Evolutionary conservation across 2,113 vertebrate genomes (phyloP), one percentile per base, ranked within the genome.

Genomic region (Asarcornis scutulata): DNA sequence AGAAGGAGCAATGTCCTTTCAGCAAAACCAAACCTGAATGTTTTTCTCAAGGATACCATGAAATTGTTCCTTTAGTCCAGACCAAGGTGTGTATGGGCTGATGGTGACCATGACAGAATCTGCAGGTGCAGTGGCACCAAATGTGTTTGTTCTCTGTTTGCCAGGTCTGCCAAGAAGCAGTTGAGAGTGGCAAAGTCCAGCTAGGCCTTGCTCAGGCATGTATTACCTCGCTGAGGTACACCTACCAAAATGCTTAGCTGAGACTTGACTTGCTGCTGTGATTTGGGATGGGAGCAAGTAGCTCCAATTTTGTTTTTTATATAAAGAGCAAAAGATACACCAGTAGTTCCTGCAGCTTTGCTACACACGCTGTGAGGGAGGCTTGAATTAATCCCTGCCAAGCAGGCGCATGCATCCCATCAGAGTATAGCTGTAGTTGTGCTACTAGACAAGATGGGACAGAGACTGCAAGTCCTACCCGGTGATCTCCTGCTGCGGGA

Each of bases 401-500:
- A 59, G 16, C 36, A 44, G 38, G 9, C 55, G 23, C 15, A 6
- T 48, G 27, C 0, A 1, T 84, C 62, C 46, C 26, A 12, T 20
- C 32, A 46, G 88, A n/a, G 34, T 13, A n/a, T 7, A 53, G 23
- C 44, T 62, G 17, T 12, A 44, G 58, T 36, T 80, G n/a, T 86
- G 78, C n/a, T 89, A 46, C 50, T 62, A 34, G 72, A 36, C 8
- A 15, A 16, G 63, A 5, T 1, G 23, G 38, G 17, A 23, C 1
- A 29, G 68, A n/a, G 63, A 26, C 36, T 69, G 59, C 36, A 42
- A 17, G 44, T 0, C 0, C 17, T 25, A 4, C 67, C 21, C n/a
- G 69, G 23, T 52, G 63, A 11, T 44, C 1, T 53, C 21, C 21
- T 0, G 1, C 59, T 46, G 46, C 1, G 5, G 17, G 14, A 2